Evolutionary conservation across 2,797 vertebrate species (phyloP).

Genomic region (Mergus octosetaceus): DNA sequence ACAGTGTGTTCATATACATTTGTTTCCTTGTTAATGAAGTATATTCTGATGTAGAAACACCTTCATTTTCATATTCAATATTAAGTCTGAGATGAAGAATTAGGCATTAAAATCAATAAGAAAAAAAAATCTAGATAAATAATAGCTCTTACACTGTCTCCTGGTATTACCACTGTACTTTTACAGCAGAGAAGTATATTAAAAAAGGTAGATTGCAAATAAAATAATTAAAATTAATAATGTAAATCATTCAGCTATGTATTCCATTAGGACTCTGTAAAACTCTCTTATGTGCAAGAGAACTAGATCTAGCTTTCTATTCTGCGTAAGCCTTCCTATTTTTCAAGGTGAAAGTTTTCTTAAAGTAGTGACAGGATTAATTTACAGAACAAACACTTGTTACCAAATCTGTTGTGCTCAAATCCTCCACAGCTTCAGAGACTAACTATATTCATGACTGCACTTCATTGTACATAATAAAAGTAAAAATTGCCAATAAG

Average conservation of each 20-base stretch:
- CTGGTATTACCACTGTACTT: conserved; percentile 15
- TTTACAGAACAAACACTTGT: not conserved
- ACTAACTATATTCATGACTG: too few species aligned
- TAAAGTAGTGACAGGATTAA: not conserved
- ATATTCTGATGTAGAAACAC: not conserved
- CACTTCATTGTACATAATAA: not conserved
- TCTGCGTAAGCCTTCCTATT: conserved; percentile 49
- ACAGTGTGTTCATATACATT: conserved; percentile 15
- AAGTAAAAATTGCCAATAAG: not conserved
- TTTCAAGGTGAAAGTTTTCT: conserved; percentile 61
- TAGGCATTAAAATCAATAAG: conserved; percentile 43
- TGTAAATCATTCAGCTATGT: conserved; percentile 45
- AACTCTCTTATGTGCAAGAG: conserved; percentile 44
- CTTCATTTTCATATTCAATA: conserved; percentile 63
- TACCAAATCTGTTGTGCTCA: not conserved
- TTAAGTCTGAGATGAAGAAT: conserved; percentile 64
- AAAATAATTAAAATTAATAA: conserved; percentile 64
- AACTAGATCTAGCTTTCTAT: conserved; percentile 28
- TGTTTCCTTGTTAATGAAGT: conserved; percentile 61
- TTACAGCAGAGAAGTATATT: conserved; percentile 45
- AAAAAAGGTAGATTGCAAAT: conserved; percentile 15
- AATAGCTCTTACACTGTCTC: conserved; percentile 23
- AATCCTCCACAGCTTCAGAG: not conserved
- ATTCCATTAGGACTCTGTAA: conserved; percentile 31
- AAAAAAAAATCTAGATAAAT: conserved; percentile 49